These are phyloP conservation scores for Euwallacea fornicatus DNA, from an alignment of 1,140 invertebrate species.

Conservation along the genomic window DNA sequence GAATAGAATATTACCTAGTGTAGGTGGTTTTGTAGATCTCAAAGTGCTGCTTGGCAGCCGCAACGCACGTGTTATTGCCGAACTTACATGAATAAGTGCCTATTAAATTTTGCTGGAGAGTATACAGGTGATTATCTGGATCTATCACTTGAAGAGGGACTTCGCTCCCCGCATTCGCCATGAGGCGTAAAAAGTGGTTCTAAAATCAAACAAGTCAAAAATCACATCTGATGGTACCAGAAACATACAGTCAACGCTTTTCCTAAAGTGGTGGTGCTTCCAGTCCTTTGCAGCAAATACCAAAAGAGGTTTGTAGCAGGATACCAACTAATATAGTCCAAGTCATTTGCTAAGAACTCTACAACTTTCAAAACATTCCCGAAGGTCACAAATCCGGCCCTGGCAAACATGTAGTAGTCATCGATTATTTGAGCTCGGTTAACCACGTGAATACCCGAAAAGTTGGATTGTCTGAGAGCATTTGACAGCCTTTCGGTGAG, in stretches of 20 bases:
- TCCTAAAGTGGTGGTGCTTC: constrained; percentile 7
- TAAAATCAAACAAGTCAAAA: neutral
- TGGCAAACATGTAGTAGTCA: constrained; percentile 69
- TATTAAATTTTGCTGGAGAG: constrained; percentile 52
- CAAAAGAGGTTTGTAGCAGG: constrained; percentile 56
- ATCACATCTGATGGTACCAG: neutral
- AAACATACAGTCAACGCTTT: constrained; percentile 14
- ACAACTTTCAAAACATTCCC: constrained; percentile 59
- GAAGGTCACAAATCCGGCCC: constrained; percentile 54
- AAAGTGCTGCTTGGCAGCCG: constrained; percentile 47
- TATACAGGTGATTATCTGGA: constrained; percentile 47
- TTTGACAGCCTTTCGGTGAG: constrained; percentile 67
- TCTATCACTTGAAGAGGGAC: constrained; percentile 38
- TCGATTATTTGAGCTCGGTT: constrained; percentile 81
- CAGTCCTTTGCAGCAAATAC: constrained; percentile 18
- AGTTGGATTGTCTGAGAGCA: constrained; percentile 56
- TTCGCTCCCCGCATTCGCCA: constrained; percentile 6
- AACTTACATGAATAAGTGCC: constrained; percentile 58
- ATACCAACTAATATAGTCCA: constrained; percentile 65
- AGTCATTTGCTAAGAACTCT: constrained; percentile 63
- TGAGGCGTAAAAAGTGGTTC: constrained; percentile 12
- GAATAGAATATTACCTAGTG: constrained; percentile 6
- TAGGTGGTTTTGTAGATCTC: constrained; percentile 19
- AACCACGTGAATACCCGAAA: constrained; percentile 62
- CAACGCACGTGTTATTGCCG: constrained; percentile 55